Base-by-base conservation (phyloP, 2,888 invertebrate genomes). In the Cyrtodaria siliqua region DNA sequence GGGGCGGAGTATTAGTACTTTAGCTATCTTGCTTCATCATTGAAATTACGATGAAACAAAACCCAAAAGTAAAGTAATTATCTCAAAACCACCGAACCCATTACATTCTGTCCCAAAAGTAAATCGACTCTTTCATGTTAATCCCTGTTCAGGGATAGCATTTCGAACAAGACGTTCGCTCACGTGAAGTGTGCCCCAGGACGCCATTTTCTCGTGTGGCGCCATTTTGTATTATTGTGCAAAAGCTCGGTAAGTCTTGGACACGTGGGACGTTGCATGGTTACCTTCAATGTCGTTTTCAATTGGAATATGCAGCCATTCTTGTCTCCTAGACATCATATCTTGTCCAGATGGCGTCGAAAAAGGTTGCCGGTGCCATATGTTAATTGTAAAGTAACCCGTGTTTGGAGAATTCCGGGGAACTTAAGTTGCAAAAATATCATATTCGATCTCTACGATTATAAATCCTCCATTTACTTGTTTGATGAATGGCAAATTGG, bases 381-480 rank as follows among this genome's bases (percentile, higher is more conserved):
- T 75, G 71, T 63, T 79, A 72, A 70, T 68, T 64, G 79, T 72
- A 79, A 79, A 56, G 33, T 50, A 63, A 79, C 33, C 67, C 75
- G 50, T 71, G 68, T 56, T 61, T 23, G 44, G 79, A 75, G 66
- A 79, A 47, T 61, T 63, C 68, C n/a, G 20, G 50, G 69, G 61
- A 79, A 79, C 72, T 75, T 72, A 64, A 69, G 72, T 75, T 70
- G 68, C 67, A 64, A 70, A 40, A 66, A 56, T 73, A 80, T 80
- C 80, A 75, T 69, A 73, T 69, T 70, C 47, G 59, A 80, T 69
- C 76, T 73, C 49, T 52, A 27, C 42, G 59, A 80, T 64, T 66
- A 70, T 80, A 80, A 80, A 80, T 76, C 61, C 66, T 60, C 73
- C 70, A 80, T 33, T 80, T 72, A 72, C 69, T 77, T 76, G 63